A percentile compares a stretch with the other conserved stretches of the same genome.
phyloP scores from a whole-genome alignment of 2,888 invertebrate genomes.

The Netelia melanura region DNA sequence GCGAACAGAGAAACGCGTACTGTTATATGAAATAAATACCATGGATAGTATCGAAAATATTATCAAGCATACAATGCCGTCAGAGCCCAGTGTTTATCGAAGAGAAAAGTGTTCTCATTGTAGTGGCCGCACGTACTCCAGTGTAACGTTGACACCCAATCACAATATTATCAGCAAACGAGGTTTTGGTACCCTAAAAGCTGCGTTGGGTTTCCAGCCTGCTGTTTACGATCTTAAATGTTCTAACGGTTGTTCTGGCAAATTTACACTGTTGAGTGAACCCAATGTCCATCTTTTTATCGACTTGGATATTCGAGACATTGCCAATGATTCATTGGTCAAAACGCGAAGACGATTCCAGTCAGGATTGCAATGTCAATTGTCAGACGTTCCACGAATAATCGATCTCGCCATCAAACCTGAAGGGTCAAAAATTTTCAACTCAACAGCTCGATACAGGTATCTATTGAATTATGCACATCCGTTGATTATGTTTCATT shows the following conservation, averaged over 20 bases:
- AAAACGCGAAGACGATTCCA: background rate
- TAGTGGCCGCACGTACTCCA: background rate
- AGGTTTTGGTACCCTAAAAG: background rate
- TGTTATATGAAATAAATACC: constrained; percentile 24
- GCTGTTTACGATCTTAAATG: background rate
- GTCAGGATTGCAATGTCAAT: constrained; percentile 12
- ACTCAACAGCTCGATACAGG: background rate
- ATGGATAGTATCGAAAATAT: constrained; percentile 12
- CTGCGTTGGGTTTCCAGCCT: constrained; percentile 11
- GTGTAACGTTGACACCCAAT: background rate
- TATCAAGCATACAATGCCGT: background rate
- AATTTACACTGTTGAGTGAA: background rate
- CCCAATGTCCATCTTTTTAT: constrained; percentile 19
- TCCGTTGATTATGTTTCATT: background rate
- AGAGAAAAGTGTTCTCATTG: constrained; percentile 34
- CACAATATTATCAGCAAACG: constrained; percentile 10
- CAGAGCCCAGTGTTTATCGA: background rate
- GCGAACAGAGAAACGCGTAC: constrained; percentile 9
- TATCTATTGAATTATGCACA: background rate
- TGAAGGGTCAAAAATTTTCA: constrained; percentile 1
- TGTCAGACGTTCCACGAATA: constrained; percentile 8
- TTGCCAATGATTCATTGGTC: background rate
- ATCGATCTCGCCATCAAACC: constrained; percentile 3
- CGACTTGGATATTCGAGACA: constrained; percentile 19
- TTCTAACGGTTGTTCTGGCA: background rate